Evolutionary conservation across 2,888 invertebrate species (phyloP).

Genomic region (Epicampocera succincta): DNA sequence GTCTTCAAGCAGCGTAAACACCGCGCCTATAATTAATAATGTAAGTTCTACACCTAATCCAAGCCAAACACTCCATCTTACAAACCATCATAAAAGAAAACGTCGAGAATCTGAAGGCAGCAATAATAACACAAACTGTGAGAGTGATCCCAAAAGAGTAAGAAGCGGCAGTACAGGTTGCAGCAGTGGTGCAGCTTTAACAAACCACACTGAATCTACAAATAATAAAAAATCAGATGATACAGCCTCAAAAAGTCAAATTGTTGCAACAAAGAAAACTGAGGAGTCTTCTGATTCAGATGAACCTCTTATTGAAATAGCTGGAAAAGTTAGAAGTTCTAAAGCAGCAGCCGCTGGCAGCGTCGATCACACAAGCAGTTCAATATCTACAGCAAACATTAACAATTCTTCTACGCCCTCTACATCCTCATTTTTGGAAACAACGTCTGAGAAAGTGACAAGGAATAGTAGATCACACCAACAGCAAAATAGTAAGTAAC

Average conservation of each 20-base stretch:
- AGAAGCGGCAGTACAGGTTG: slow-evolving; percentile 75
- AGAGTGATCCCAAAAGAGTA: slow-evolving; percentile 67
- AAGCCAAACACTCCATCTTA: slow-evolving; percentile 43
- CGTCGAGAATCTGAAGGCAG: slow-evolving; percentile 89
- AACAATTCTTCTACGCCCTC: slow-evolving; percentile 15
- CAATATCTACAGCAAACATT: slow-evolving; percentile 6
- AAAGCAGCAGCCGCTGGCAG: slow-evolving; percentile 72
- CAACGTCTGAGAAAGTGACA: slow-evolving; percentile 60
- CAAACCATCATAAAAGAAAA: slow-evolving; percentile 84
- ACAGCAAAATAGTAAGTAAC: slow-evolving; percentile 69
- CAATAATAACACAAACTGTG: slow-evolving; percentile 67
- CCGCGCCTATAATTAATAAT: slow-evolving; percentile 44
- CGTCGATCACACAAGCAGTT: slow-evolving; percentile 43
- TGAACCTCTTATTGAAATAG: slow-evolving; percentile 88
- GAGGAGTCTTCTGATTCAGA: slow-evolving; percentile 91
- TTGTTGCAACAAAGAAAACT: slow-evolving; percentile 70
- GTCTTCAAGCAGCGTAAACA: slow-evolving; percentile 40
- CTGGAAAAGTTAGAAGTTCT: slow-evolving; percentile 85
- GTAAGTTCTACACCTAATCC: slow-evolving; percentile 42
- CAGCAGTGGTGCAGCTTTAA: slow-evolving; percentile 50
- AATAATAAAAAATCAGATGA: slow-evolving; percentile 71
- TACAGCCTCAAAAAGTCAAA: slow-evolving; percentile 77
- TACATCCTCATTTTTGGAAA: slow-evolving; percentile 48
- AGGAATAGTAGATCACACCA: slow-evolving; percentile 68
- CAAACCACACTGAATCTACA: slow-evolving; percentile 23